Conservation (phyloP, 1,140 invertebrate genomes). For the Leucophenga varia region DNA sequence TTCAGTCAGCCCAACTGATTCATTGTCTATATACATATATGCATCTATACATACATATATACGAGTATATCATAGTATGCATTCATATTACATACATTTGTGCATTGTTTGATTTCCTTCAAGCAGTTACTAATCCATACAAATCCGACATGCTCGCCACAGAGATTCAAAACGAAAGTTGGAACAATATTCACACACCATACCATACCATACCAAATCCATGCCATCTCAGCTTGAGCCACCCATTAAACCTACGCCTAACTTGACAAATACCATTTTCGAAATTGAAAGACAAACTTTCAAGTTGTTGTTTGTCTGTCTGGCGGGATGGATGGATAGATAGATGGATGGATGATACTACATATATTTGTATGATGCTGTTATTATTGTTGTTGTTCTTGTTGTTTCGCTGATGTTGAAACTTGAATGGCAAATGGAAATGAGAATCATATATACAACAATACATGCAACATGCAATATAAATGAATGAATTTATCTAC, state of each 20-base stretch:
- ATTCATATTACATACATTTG: conserved; percentile 9
- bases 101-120: conserved; percentile 21
- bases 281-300: conserved; percentile 57
- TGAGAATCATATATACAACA: conserved; percentile 32
- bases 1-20: too few relatives aligned
- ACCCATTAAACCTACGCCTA: too few relatives aligned
- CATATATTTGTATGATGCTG: not conserved
- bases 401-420: not conserved
- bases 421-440: conserved; percentile 44
- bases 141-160: conserved; percentile 45
- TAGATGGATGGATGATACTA: not conserved
- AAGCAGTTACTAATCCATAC: conserved; percentile 42
- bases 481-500: too few relatives aligned
- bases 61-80: not conserved
- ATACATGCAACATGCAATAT: conserved; percentile 38
- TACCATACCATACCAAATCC: too few relatives aligned
- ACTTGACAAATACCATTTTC: conserved; percentile 56
- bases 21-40: too few relatives aligned
- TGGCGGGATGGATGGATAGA: conserved; percentile 1
- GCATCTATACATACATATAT: not conserved
- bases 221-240: too few relatives aligned
- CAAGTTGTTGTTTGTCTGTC: conserved; percentile 38
- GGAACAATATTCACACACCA: not conserved
- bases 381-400: conserved; percentile 13
- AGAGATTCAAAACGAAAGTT: conserved; percentile 18